phyloP scores from a whole-genome alignment of 2,888 invertebrate species.

The Euplagia quadripunctaria region DNA sequence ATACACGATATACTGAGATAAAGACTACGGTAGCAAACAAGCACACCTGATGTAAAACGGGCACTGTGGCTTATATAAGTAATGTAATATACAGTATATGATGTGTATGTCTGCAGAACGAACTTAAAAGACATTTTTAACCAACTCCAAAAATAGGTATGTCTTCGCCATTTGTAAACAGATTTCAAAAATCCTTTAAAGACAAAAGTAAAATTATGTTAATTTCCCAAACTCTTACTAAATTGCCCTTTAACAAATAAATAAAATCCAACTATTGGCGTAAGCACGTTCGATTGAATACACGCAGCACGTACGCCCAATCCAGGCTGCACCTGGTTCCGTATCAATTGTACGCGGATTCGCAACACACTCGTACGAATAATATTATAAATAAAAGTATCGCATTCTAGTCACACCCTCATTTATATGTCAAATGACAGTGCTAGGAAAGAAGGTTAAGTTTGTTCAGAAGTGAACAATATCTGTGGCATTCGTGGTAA shows the following conservation, averaged over 20 bases:
- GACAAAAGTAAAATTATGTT: no score
- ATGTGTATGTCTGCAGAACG: no score
- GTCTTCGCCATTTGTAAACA: no score
- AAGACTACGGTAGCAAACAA: no score
- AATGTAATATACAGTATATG: no score
- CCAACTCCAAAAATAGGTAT: no score
- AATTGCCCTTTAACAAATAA: neutral
- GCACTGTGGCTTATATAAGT: no score
- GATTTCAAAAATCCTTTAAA: no score
- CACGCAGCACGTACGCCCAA: constrained; percentile 16
- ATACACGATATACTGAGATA: no score
- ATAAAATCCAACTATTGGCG: neutral
- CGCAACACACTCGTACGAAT: constrained; percentile 49
- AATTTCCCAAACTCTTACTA: neutral
- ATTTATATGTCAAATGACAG: neutral
- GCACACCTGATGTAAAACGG: no score
- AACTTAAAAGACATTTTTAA: no score
- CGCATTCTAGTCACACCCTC: constrained; percentile 51
- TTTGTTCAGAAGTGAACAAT: neutral
- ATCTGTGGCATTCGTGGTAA: neutral
- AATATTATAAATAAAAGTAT: constrained; percentile 57
- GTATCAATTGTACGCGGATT: constrained; percentile 39
- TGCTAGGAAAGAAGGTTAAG: constrained; percentile 18
- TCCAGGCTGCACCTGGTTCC: constrained; percentile 50
- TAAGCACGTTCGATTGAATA: constrained; percentile 10